phyloP scores from a whole-genome alignment of 1,140 invertebrate genomes.

The Brachionus calyciflorus region DNA sequence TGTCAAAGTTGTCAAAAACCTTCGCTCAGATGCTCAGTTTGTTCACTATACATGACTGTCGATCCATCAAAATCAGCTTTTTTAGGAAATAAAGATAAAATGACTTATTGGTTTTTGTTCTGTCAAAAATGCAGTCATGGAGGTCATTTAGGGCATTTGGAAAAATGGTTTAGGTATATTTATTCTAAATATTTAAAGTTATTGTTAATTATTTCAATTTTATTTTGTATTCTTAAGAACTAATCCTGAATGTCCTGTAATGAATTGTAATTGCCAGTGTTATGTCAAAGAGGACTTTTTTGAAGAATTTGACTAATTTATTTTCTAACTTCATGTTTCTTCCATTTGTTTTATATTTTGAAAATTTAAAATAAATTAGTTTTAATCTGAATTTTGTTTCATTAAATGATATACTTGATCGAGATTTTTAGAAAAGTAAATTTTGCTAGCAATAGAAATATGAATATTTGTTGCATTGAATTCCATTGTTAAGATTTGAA shows the following conservation, averaged over 20 bases:
- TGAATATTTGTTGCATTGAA: too few relatives aligned
- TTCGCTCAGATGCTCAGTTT: conserved; percentile 3
- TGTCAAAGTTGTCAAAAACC: conserved; percentile 42
- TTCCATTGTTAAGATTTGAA: too few relatives aligned
- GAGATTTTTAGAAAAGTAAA: too few relatives aligned
- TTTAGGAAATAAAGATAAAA: conserved; percentile 13
- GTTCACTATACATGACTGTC: conserved; percentile 36
- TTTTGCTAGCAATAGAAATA: too few relatives aligned
- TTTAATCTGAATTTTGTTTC: too few relatives aligned
- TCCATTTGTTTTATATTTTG: background rate
- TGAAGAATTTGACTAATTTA: background rate
- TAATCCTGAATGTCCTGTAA: conserved; percentile 44
- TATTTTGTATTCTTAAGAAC: background rate
- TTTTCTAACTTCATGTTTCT: background rate
- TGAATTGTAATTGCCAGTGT: conserved; percentile 42
- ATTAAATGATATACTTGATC: too few relatives aligned
- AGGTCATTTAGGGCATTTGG: conserved; percentile 34
- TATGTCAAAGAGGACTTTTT: conserved; percentile 17
- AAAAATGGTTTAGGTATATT: conserved; percentile 20
- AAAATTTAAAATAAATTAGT: too few relatives aligned
- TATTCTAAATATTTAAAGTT: background rate
- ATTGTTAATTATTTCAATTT: background rate
- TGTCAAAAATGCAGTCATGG: conserved; percentile 46
- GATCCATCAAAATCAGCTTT: conserved; percentile 38
- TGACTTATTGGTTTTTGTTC: conserved; percentile 40